Percentiles rank a stretch among this genome's conserved stretches.
phyloP scores from a whole-genome alignment of 37 sponge, comb jelly and placozoan genomes.

The Cladorhizidae sp. region DNA sequence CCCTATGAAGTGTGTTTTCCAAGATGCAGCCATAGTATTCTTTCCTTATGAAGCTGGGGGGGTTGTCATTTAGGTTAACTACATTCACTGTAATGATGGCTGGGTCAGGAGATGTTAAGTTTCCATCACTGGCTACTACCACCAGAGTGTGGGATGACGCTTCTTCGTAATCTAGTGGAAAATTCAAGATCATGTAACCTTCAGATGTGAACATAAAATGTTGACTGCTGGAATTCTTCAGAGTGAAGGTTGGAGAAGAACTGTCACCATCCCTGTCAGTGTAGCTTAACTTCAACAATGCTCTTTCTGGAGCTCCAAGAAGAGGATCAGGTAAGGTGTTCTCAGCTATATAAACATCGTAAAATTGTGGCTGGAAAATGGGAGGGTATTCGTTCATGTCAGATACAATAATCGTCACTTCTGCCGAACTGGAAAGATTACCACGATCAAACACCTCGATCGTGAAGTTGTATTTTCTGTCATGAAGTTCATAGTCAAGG shows the following conservation, averaged over 20 bases:
- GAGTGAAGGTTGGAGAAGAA: slow-evolving; percentile 2
- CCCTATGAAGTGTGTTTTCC: slow-evolving; percentile 23
- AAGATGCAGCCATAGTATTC: slow-evolving; percentile 31
- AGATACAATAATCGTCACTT: slow-evolving; percentile 7
- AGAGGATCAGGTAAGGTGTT: slow-evolving; percentile 21
- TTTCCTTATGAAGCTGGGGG: slow-evolving; percentile 24
- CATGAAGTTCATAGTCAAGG: slow-evolving; percentile 44
- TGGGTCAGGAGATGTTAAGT: slow-evolving; percentile 23
- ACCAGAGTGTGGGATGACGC: slow-evolving; percentile 3
- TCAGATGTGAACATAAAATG: slow-evolving; percentile 15
- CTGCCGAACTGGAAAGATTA: slow-evolving; percentile 12
- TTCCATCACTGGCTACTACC: slow-evolving; percentile 31
- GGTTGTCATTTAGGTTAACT: slow-evolving; percentile 58
- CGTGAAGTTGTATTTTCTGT: slow-evolving; percentile 4
- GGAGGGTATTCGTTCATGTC: slow-evolving; percentile 73
- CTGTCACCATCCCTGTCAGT: slow-evolving; percentile 53
- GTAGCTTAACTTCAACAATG: slow-evolving; percentile 18
- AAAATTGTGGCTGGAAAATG: slow-evolving; percentile 1
- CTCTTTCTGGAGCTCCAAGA: not conserved
- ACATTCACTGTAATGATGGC: slow-evolving; percentile 41
- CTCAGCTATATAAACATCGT: slow-evolving; percentile 36
- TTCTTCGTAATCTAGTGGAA: slow-evolving; percentile 51
- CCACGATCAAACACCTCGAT: slow-evolving; percentile 52
- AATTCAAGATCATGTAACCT: slow-evolving; percentile 32
- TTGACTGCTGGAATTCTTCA: not conserved